Evolutionary conservation across 2,113 vertebrate genomes (phyloP), one percentile per base, ranked within the genome.

Genomic region (Tychaedon coryphoeus): DNA sequence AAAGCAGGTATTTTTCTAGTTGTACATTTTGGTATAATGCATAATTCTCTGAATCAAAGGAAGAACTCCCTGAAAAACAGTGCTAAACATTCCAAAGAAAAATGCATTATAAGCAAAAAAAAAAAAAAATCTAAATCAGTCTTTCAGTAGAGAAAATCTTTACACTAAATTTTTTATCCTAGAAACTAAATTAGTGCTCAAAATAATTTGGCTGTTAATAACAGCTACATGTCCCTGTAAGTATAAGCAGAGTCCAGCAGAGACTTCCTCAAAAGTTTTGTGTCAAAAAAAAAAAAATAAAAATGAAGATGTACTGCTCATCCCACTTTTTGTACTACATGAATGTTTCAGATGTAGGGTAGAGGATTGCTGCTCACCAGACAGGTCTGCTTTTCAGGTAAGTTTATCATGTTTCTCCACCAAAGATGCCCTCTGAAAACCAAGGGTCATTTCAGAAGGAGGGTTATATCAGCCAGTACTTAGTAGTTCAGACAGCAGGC

Each of bases 281-380:
- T 17, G 19, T 74, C 9, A 36, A 43, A 83, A 90, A 86, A 25
- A 4, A 23, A 29, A 58, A 34, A 42, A n/a, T n/a, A 36, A 36
- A 36, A 36, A 33, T 5, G 5, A 43, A 38, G 12, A 38, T 19
- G 5, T n/a, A 25, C 16, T 14, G 1, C 28, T 66, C 1, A 9
- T 12, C 8, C 7, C 19, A 36, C 8, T 67, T 71, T 31, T 71
- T 40, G 23, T 29, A 38, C 34, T 70, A 23, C 29, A 6, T 7
- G 19, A 19, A 22, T 28, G 4, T 54, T 86, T 64, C 43, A 76
- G 19, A 15, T 50, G 10, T 24, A 43, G 28, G 11, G 7, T 13
- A 34, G 33, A 70, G 5, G 25, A n/a, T n/a, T 51, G 31, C 54
- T 69, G 26, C 14, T 82, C 6, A 10, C 8, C 8, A 26, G 54